Percentiles rank a stretch among this genome's conserved stretches.
Conservation (phyloP, 2,888 invertebrate species). For the Folsomia candida region DNA sequence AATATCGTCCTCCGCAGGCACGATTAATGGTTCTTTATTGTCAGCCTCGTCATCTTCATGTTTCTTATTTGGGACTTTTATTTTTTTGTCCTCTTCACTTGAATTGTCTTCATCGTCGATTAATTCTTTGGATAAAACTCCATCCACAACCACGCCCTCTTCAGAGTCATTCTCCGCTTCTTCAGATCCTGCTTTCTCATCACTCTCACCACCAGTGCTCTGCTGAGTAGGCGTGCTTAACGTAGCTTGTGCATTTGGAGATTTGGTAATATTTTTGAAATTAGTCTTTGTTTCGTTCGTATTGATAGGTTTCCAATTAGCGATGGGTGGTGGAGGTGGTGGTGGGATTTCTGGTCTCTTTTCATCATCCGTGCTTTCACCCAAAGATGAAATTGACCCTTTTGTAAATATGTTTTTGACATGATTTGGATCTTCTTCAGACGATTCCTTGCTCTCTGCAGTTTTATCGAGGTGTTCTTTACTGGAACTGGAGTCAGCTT, state of each 20-base stretch:
- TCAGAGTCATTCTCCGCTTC: constrained; percentile 24
- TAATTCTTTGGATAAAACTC: constrained; percentile 7
- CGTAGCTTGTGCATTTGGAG: too few species aligned
- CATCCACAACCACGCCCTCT: constrained; percentile 14
- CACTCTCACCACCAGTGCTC: too few species aligned
- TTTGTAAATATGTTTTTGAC: background rate
- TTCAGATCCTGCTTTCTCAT: background rate
- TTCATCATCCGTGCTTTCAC: background rate
- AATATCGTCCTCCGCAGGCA: background rate
- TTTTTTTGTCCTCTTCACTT: constrained; percentile 23
- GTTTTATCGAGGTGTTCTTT: constrained; percentile 18
- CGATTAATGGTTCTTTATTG: constrained; percentile 1
- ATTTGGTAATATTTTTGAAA: too few species aligned
- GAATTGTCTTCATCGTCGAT: constrained; percentile 23
- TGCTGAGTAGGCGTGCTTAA: too few species aligned
- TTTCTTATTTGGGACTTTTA: constrained; percentile 7
- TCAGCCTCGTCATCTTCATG: constrained; percentile 34
- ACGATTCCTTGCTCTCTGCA: constrained; percentile 24
- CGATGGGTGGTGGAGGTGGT: constrained; percentile 16
- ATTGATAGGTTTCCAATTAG: constrained; percentile 3
- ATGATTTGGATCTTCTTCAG: background rate
- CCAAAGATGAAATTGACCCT: background rate
- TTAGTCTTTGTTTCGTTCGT: too few species aligned
- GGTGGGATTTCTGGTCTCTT: background rate
- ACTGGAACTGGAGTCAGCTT: background rate